These are phyloP conservation scores for Patella vulgata DNA, from an alignment of 1,140 invertebrate species.

Conservation along the genomic window DNA sequence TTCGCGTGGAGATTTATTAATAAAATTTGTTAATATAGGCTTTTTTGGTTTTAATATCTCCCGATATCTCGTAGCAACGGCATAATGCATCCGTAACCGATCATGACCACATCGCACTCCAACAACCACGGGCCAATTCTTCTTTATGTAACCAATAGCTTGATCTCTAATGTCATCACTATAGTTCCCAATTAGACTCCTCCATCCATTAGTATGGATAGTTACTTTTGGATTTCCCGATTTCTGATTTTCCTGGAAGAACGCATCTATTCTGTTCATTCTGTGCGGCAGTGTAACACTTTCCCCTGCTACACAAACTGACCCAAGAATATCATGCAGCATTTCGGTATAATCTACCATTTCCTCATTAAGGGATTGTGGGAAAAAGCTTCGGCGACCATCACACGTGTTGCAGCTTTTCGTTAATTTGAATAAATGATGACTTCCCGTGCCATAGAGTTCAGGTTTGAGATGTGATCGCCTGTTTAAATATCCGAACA, in stretches of 20 bases:
- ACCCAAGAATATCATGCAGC: slow-evolving; percentile 4
- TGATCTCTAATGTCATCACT: slow-evolving; percentile 8
- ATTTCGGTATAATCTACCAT: no score
- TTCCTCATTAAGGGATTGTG: no score
- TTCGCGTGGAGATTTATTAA: no score
- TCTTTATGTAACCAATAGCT: slow-evolving; percentile 10
- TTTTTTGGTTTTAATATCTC: neutral
- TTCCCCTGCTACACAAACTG: slow-evolving; percentile 15
- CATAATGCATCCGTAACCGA: slow-evolving; percentile 21
- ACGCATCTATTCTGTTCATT: slow-evolving; percentile 23
- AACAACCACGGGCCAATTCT: slow-evolving; percentile 25
- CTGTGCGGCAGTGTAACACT: slow-evolving; percentile 15
- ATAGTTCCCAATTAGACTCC: slow-evolving; percentile 1
- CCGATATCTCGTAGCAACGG: slow-evolving; percentile 26
- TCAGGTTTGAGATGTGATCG: slow-evolving; percentile 10
- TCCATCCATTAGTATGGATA: neutral
- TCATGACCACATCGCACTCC: slow-evolving; percentile 9
- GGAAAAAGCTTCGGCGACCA: no score
- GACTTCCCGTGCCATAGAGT: slow-evolving; percentile 10
- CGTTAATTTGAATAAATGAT: slow-evolving; percentile 18
- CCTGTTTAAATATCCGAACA: slow-evolving; percentile 30
- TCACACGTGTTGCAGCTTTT: no score
- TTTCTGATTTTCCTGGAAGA: slow-evolving; percentile 20
- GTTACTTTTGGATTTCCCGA: slow-evolving; percentile 9
- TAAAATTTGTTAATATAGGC: neutral